Percentiles rank a stretch among this genome's conserved stretches.
Evolutionary conservation across 2,113 vertebrate genomes (phyloP).

Genomic region (Thamnaconus septentrionalis): DNA sequence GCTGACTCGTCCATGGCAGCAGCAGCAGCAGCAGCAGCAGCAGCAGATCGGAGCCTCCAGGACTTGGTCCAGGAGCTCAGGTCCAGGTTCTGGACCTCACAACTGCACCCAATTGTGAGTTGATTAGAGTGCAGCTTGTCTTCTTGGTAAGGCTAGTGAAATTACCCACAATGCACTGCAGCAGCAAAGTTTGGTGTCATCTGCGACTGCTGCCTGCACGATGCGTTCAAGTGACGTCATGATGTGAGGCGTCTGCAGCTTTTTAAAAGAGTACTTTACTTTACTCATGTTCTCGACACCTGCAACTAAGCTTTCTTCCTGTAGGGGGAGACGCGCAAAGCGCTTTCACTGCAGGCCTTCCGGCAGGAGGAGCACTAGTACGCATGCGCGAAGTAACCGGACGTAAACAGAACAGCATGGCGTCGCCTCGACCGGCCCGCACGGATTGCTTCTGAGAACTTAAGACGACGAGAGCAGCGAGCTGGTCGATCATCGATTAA

Average conservation of each 20-base stretch:
- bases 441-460: too few species aligned
- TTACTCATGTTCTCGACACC: not conserved
- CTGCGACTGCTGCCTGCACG: too few species aligned
- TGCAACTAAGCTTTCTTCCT: slow-evolving; percentile 36
- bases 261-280: not conserved
- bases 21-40: slow-evolving; percentile 45
- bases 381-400: slow-evolving; percentile 17
- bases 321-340: slow-evolving; percentile 34
- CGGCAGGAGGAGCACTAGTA: slow-evolving; percentile 7
- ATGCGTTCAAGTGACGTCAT: too few species aligned
- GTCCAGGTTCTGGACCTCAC: not conserved
- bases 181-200: too few species aligned
- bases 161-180: too few species aligned
- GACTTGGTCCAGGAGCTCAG: not conserved
- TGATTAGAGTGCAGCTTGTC: too few species aligned
- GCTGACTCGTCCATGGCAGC: slow-evolving; percentile 72
- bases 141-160: too few species aligned
- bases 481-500: too few species aligned
- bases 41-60: slow-evolving; percentile 10
- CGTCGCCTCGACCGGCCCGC: not conserved
- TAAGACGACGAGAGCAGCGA: too few species aligned
- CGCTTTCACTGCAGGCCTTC: too few species aligned
- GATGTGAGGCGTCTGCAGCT: too few species aligned
- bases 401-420: slow-evolving; percentile 42
- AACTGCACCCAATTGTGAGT: too few species aligned